Conservation (phyloP, 37 sponge, comb jelly and placozoan species). For the Halichondria panicea region DNA sequence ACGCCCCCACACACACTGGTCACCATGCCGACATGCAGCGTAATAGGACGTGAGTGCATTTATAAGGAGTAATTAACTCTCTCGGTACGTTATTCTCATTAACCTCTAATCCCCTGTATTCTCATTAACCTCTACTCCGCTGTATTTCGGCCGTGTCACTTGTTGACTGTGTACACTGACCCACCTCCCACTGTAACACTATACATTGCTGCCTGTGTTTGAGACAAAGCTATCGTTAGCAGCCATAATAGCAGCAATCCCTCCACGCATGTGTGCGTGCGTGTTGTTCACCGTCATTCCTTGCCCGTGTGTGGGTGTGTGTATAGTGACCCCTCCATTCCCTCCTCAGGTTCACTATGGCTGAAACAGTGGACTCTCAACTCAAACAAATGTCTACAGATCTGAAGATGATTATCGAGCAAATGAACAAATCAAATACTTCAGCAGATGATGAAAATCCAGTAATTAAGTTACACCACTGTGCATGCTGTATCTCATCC, state of each 20-base stretch:
- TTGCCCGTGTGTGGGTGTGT: not conserved
- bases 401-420: conserved; percentile 82
- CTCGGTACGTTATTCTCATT: too few species aligned
- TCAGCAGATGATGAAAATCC: conserved; percentile 60
- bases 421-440: conserved; percentile 81
- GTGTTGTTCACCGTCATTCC: not conserved
- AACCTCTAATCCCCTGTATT: too few species aligned
- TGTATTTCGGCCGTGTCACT: too few species aligned
- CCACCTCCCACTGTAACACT: too few species aligned
- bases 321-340: not conserved
- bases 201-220: too few species aligned
- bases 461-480: conserved; percentile 23
- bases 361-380: conserved; percentile 72
- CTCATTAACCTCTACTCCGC: too few species aligned
- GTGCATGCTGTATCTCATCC: not conserved
- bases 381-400: conserved; percentile 73
- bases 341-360: conserved; percentile 68
- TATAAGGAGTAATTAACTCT: too few species aligned
- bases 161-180: too few species aligned
- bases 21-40: conserved; percentile 84
- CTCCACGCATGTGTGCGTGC: not conserved
- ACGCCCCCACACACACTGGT: conserved; percentile 10
- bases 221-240: not conserved
- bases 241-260: not conserved
- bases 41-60: conserved; percentile 71